Conservation (phyloP, 2,113 vertebrate species). For the Pluvialis apricaria region DNA sequence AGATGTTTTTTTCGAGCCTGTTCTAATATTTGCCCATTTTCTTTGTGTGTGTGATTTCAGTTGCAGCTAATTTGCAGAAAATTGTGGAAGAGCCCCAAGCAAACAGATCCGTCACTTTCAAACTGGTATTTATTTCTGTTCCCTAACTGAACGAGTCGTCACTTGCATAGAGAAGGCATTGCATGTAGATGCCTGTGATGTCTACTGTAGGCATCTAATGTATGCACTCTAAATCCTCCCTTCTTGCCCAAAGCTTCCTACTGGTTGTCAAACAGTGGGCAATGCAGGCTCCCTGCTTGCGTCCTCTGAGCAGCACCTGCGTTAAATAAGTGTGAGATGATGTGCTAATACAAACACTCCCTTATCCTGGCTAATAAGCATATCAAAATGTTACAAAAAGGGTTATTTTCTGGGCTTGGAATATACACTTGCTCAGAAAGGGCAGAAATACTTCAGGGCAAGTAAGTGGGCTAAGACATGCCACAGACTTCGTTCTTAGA, state of each 20-base stretch:
- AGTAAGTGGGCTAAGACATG: background rate
- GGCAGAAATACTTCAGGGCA: background rate
- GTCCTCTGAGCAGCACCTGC: background rate
- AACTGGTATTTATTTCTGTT: constrained; percentile 85
- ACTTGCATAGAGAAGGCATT: background rate
- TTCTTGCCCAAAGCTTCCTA: background rate
- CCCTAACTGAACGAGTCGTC: background rate
- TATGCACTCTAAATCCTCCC: background rate
- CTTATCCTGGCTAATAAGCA: background rate
- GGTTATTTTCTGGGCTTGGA: background rate
- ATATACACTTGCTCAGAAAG: background rate
- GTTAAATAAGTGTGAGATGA: background rate
- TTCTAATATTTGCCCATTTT: constrained; percentile 5
- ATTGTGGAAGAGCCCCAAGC: constrained; percentile 95
- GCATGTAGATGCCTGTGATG: background rate
- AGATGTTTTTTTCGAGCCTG: background rate
- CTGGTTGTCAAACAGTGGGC: background rate
- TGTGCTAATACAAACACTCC: background rate
- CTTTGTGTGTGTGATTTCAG: constrained; percentile 77
- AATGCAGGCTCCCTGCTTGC: background rate
- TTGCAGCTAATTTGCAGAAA: constrained; percentile 99
- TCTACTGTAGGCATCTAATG: background rate
- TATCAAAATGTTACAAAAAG: background rate
- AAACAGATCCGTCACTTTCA: constrained; percentile 97
- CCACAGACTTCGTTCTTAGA: background rate